These are phyloP conservation scores for Ascaphus truei DNA, from an alignment of 2,113 vertebrate genomes.

Conservation along the genomic window DNA sequence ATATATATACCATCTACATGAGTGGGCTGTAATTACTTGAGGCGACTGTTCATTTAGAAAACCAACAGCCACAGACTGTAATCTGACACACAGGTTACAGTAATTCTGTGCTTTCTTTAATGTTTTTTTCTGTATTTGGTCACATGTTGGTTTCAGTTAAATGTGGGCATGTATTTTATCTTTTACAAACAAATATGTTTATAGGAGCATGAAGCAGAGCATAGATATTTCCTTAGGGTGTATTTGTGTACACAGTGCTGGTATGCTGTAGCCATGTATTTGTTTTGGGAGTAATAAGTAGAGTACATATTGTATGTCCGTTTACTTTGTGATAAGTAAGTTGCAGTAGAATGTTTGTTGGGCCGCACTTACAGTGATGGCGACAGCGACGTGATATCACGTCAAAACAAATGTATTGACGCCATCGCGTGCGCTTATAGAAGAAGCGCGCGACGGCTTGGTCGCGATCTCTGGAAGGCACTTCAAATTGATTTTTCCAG, in stretches of 20 bases:
- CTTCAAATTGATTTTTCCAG: no score
- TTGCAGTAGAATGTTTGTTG: neutral
- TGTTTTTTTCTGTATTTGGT: neutral
- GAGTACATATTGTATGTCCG: constrained; percentile 4
- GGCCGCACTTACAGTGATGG: no score
- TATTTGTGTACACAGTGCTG: constrained; percentile 2
- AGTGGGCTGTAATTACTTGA: neutral
- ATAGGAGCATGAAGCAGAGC: constrained; percentile 7
- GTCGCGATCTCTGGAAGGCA: no score
- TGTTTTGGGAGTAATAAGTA: constrained; percentile 11
- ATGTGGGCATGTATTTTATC: constrained; percentile 8
- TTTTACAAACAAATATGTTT: constrained; percentile 20
- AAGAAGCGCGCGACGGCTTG: no score
- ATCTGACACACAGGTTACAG: neutral
- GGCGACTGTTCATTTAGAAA: neutral
- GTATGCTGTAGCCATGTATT: constrained; percentile 10
- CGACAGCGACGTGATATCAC: no score
- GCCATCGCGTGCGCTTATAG: no score
- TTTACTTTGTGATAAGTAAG: neutral
- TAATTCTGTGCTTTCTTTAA: neutral
- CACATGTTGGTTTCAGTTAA: neutral
- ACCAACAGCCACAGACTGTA: neutral
- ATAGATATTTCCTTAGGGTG: constrained; percentile 28
- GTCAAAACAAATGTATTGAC: no score
- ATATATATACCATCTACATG: no score